A percentile compares a stretch with the other conserved stretches of the same genome.
phyloP scores from a whole-genome alignment of 2,888 invertebrate species.

The Drosophila phalerata region DNA sequence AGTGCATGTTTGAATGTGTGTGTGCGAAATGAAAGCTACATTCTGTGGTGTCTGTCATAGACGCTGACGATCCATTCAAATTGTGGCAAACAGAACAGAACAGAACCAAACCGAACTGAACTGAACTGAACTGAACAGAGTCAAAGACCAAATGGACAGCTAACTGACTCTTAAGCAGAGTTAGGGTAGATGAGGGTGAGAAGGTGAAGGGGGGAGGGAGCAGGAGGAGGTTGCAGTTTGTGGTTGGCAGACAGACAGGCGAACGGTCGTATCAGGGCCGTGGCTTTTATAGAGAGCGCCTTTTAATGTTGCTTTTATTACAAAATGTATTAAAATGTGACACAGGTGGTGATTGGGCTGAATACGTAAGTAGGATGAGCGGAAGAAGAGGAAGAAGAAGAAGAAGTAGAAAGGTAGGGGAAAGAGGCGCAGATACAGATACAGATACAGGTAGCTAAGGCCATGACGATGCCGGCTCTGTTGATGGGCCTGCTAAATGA shows the following conservation, averaged over 20 bases:
- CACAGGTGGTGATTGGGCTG: slow-evolving; percentile 70
- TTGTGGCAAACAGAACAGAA: slow-evolving; percentile 74
- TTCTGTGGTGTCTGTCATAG: slow-evolving; percentile 49
- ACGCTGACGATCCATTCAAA: slow-evolving; percentile 66
- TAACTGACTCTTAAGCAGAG: slow-evolving; percentile 5
- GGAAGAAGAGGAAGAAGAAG: not conserved
- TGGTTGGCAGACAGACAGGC: slow-evolving; percentile 4
- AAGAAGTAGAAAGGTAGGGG: too few relatives aligned
- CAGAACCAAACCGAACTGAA: slow-evolving; percentile 77
- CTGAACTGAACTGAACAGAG: slow-evolving; percentile 69
- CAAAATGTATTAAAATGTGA: slow-evolving; percentile 75
- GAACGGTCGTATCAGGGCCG: slow-evolving; percentile 22
- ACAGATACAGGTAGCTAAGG: slow-evolving; percentile 30
- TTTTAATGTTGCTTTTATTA: slow-evolving; percentile 68
- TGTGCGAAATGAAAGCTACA: slow-evolving; percentile 55
- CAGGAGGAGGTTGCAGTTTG: not conserved
- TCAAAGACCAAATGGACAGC: slow-evolving; percentile 43
- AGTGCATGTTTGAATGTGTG: slow-evolving; percentile 39
- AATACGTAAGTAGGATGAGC: slow-evolving; percentile 33
- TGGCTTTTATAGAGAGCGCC: slow-evolving; percentile 33
- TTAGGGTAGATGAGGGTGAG: too few relatives aligned
- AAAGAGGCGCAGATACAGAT: not conserved
- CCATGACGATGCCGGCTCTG: slow-evolving; percentile 47
- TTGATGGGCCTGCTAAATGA: slow-evolving; percentile 79
- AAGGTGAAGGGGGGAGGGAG: not conserved